A percentile compares a stretch with the other conserved stretches of the same genome.
phyloP scores from a whole-genome alignment of 2,888 invertebrate species.

The Osmoderma eremita region DNA sequence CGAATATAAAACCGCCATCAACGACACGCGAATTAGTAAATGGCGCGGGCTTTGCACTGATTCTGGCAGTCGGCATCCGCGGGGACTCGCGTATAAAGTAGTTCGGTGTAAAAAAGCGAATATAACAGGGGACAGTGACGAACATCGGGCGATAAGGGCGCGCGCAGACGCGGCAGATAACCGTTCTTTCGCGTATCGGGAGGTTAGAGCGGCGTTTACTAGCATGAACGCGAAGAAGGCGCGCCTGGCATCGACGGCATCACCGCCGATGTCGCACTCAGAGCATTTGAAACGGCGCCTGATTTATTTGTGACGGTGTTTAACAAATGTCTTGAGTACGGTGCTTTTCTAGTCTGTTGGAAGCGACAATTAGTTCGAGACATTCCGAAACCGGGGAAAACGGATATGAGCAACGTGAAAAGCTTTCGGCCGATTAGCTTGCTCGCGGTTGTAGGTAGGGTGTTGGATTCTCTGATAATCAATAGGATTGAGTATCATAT shows the following conservation, averaged over 20 bases:
- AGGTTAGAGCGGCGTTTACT: constrained; percentile 20
- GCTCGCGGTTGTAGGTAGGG: constrained; percentile 35
- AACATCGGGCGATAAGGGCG: neutral
- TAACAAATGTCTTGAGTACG: constrained; percentile 23
- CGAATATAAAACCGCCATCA: constrained; percentile 20
- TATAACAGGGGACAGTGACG: neutral
- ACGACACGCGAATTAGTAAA: constrained; percentile 8
- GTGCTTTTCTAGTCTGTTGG: constrained; percentile 32
- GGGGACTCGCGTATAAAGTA: constrained; percentile 39
- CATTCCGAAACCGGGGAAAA: constrained; percentile 28
- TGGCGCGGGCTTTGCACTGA: constrained; percentile 38
- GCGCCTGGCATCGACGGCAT: constrained; percentile 34
- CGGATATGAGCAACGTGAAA: constrained; percentile 4
- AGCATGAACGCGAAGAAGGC: constrained; percentile 28
- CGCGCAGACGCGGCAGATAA: constrained; percentile 15
- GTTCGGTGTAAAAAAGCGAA: constrained; percentile 8
- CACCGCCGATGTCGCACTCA: constrained; percentile 25
- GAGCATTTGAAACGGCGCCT: constrained; percentile 11
- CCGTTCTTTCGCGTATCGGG: neutral
- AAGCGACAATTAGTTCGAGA: constrained; percentile 14
- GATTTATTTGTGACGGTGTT: constrained; percentile 9
- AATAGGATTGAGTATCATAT: too few relatives aligned
- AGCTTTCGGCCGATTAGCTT: constrained; percentile 37
- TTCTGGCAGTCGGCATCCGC: constrained; percentile 36
- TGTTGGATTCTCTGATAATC: constrained; percentile 19